Conservation (phyloP, 2,797 vertebrate genomes). For the Siniperca obscura region DNA sequence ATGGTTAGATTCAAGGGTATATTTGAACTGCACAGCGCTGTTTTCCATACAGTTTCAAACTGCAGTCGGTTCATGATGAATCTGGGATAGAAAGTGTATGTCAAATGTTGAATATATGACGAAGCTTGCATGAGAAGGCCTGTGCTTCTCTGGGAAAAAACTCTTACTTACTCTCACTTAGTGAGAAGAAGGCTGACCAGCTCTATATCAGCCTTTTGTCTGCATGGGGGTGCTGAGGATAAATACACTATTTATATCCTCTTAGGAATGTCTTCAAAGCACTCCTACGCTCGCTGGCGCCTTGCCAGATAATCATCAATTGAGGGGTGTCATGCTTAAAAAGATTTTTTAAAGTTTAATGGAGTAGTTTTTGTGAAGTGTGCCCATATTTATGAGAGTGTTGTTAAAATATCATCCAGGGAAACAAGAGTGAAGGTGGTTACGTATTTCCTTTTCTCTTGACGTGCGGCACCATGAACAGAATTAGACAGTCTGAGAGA, state of each 20-base stretch:
- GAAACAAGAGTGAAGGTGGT: slow-evolving; percentile 36
- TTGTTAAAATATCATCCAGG: slow-evolving; percentile 56
- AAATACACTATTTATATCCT: slow-evolving; percentile 82
- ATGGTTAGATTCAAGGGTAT: not conserved
- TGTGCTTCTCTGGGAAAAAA: slow-evolving; percentile 48
- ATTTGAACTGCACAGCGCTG: slow-evolving; percentile 20
- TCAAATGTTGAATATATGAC: slow-evolving; percentile 36
- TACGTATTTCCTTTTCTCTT: slow-evolving; percentile 33
- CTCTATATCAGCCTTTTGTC: slow-evolving; percentile 68
- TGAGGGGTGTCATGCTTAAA: slow-evolving; percentile 51
- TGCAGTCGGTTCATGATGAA: slow-evolving; percentile 20
- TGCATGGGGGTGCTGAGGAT: slow-evolving; percentile 57
- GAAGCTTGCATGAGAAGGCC: slow-evolving; percentile 10
- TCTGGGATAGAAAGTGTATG: slow-evolving; percentile 19
- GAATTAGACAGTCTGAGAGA: slow-evolving; percentile 39
- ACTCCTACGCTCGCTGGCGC: slow-evolving; percentile 62
- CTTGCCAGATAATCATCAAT: slow-evolving; percentile 68
- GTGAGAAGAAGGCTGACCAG: slow-evolving; percentile 52
- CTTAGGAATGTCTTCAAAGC: slow-evolving; percentile 80
- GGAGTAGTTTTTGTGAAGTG: slow-evolving; percentile 26
- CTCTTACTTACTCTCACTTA: not conserved
- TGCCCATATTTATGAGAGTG: slow-evolving; percentile 22
- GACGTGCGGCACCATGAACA: slow-evolving; percentile 8
- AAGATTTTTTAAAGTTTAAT: slow-evolving; percentile 31
- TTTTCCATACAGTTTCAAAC: slow-evolving; percentile 21